phyloP scores from a whole-genome alignment of 37 sponge, comb jelly and placozoan genomes.

The Beroe forskalii region DNA sequence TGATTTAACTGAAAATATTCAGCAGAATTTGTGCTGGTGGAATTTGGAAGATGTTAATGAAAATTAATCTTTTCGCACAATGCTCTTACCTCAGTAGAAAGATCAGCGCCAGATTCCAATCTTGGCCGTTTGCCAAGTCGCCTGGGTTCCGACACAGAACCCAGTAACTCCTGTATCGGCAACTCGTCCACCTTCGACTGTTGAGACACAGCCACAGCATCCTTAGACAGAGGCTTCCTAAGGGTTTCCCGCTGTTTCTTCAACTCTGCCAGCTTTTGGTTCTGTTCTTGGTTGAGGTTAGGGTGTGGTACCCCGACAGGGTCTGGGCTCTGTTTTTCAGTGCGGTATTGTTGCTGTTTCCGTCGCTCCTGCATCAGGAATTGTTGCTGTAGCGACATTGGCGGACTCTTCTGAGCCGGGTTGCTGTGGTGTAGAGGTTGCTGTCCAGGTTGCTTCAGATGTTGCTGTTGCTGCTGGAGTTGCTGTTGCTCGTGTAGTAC shows the following conservation, averaged over 20 bases:
- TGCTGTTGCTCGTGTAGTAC: background rate
- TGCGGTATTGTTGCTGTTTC: conserved; percentile 36
- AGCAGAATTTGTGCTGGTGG: too few relatives aligned
- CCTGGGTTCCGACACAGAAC: background rate
- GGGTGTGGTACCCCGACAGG: background rate
- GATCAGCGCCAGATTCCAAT: background rate
- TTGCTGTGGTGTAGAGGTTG: background rate
- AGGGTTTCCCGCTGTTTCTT: conserved; percentile 45
- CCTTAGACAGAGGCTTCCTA: background rate
- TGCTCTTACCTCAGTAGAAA: conserved; percentile 41
- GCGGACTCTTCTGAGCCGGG: background rate
- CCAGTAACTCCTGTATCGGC: conserved; percentile 19
- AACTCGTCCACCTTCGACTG: background rate
- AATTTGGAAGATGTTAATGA: too few relatives aligned
- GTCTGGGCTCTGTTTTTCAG: background rate
- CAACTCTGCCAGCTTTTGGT: background rate
- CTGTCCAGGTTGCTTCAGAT: background rate
- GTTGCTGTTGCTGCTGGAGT: background rate
- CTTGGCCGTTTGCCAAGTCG: conserved; percentile 35
- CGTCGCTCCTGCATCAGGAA: conserved; percentile 17
- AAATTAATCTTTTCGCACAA: too few relatives aligned
- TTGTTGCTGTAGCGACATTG: background rate
- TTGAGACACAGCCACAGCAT: background rate
- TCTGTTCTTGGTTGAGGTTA: conserved; percentile 9
- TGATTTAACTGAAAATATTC: too few relatives aligned